Evolutionary conservation across 2,888 invertebrate genomes (phyloP).

Genomic region (Lampropteryx suffumata): DNA sequence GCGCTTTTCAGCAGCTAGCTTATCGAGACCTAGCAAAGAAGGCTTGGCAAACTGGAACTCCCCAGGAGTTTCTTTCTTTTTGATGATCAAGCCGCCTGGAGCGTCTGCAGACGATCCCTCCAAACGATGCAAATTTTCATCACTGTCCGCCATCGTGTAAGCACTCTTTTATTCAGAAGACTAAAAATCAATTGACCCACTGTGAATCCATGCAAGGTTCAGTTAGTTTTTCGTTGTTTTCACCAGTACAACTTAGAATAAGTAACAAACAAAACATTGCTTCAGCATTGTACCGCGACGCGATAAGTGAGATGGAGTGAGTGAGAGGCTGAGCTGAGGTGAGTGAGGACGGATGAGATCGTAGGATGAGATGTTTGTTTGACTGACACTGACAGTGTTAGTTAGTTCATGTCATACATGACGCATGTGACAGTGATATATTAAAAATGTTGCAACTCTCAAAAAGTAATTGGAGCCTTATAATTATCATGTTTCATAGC

Average conservation of each 20-base stretch:
- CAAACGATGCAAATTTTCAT: slow-evolving; percentile 87
- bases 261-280: slow-evolving; percentile 3
- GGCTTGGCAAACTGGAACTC: slow-evolving; percentile 89
- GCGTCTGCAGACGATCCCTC: slow-evolving; percentile 85
- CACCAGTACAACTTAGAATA: slow-evolving; percentile 9
- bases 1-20: slow-evolving; percentile 90
- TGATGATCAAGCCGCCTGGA: slow-evolving; percentile 89
- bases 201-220: slow-evolving; percentile 9
- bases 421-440: no score
- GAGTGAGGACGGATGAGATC: no score
- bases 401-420: no score
- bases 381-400: no score
- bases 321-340: no score
- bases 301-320: no score
- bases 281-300: no score
- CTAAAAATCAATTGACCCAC: slow-evolving; percentile 3
- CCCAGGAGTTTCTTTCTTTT: slow-evolving; percentile 82
- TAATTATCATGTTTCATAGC: no score
- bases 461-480: no score
- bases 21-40: slow-evolving; percentile 92
- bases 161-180: slow-evolving; percentile 5
- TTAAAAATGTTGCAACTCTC: no score
- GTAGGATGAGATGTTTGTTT: no score
- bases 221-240: slow-evolving; percentile 12
- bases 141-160: slow-evolving; percentile 65